Base-by-base conservation (phyloP, 1,140 invertebrate genomes). In the Latrodectus geometricus region DNA sequence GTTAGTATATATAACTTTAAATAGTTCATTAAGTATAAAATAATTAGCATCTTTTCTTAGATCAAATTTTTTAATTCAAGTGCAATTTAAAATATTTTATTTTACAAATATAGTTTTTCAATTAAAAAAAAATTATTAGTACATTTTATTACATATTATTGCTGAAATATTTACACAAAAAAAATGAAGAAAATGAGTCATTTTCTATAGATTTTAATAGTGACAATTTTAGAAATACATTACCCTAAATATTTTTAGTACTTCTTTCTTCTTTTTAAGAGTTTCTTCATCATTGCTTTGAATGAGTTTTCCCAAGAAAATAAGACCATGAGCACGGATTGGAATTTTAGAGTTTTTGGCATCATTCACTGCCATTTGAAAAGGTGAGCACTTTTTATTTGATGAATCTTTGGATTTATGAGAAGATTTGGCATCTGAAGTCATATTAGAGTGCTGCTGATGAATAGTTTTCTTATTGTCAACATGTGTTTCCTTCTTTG, bases 251-350 rank as follows among this genome's bases (percentile, higher is more conserved):
- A 96, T 91, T 89, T 93, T 93, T 61, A 96, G 91, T 35, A 97
- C 87, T 88, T 93, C 92, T 82, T 94, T 92, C 89, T 94, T 94
- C 88, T 94, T 94, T 2, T 93, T 91, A 56, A 94, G 89, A 20
- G 94, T 92, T 88, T 94, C 93, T 23, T 91, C 73, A 92, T 97
- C 94, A 88, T 92, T 93, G 12, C 91, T 90, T 89, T 95, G 92
- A 49, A 98, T 92, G 9, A 97, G 91, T 92, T 94, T 95, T 48
- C 93, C 94, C 12, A 97, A 90, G 76, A 92, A 91, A 83, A 96
- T 94, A 23, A 97, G 90, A 11, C 94, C 96, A 92, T 97, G 96
- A 21, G 94, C 96, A 90, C 94, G 93, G 0, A 95, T 93, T 9
- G 96, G 96, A n/a, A 97, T 90, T 68, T 95, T 90, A n/a, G 93